A percentile compares a stretch with the other conserved stretches of the same genome.
Evolutionary conservation across 1,140 invertebrate genomes (phyloP).

Genomic region (Phymorhynchus buccinoides): DNA sequence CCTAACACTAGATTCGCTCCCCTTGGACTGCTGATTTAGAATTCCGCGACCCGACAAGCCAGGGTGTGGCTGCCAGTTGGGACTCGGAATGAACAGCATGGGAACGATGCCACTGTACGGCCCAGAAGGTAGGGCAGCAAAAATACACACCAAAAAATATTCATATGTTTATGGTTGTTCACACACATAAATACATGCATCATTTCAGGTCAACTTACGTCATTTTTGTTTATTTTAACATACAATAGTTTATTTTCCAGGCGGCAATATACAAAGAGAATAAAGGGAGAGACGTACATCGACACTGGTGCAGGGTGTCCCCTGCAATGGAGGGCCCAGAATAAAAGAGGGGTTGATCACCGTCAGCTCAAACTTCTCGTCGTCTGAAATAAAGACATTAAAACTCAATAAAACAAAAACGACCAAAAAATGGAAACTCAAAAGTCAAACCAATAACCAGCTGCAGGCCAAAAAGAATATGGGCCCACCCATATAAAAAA

Average conservation of each 20-base stretch:
- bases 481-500: too few relatives aligned
- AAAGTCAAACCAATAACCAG: too few relatives aligned
- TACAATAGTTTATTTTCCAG: not conserved
- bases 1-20: too few relatives aligned
- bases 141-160: too few relatives aligned
- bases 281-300: constrained; percentile 62
- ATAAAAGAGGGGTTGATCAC: constrained; percentile 77
- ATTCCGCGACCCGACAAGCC: too few relatives aligned
- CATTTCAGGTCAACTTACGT: too few relatives aligned
- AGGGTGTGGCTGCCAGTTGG: too few relatives aligned
- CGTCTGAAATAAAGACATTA: constrained; percentile 61
- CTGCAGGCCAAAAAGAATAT: too few relatives aligned
- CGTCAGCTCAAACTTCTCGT: constrained; percentile 75
- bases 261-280: not conserved
- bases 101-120: too few relatives aligned
- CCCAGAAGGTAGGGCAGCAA: too few relatives aligned
- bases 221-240: not conserved
- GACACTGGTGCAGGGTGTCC: constrained; percentile 71
- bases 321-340: constrained; percentile 75
- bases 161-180: not conserved
- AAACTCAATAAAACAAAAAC: not conserved
- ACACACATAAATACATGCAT: not conserved
- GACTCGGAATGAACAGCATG: too few relatives aligned
- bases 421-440: not conserved
- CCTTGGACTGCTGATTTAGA: too few relatives aligned